Conservation (phyloP, 2,797 vertebrate species). For the Pseudochirops corinnae region DNA sequence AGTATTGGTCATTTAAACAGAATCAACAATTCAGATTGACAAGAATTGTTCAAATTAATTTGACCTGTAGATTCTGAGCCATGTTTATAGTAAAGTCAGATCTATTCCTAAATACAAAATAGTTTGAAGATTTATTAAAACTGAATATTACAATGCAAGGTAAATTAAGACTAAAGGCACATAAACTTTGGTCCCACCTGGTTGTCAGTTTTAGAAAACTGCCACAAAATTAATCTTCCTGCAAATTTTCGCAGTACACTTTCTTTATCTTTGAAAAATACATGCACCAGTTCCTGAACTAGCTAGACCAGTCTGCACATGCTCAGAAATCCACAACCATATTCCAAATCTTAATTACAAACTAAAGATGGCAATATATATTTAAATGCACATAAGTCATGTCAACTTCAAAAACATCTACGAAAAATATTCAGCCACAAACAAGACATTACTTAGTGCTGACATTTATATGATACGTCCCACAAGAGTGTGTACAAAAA, state of each 20-base stretch:
- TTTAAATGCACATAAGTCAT: slow-evolving; percentile 91
- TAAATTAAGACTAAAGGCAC: slow-evolving; percentile 99
- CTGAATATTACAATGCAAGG: slow-evolving; percentile 93
- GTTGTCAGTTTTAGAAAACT: slow-evolving; percentile 92
- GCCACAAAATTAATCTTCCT: slow-evolving; percentile 91
- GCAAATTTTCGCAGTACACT: slow-evolving; percentile 88
- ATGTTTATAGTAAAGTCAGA: slow-evolving; percentile 91
- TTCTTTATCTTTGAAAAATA: slow-evolving; percentile 89
- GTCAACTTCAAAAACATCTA: slow-evolving; percentile 92
- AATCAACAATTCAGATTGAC: slow-evolving; percentile 88
- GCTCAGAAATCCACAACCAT: slow-evolving; percentile 94
- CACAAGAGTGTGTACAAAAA: slow-evolving; percentile 89
- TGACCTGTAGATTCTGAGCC: slow-evolving; percentile 90
- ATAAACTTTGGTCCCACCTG: slow-evolving; percentile 99
- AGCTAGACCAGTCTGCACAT: slow-evolving; percentile 92
- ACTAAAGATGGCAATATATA: slow-evolving; percentile 91
- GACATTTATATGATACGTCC: slow-evolving; percentile 89
- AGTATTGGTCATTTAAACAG: slow-evolving; percentile 90
- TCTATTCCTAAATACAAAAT: slow-evolving; percentile 91
- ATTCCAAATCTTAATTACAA: slow-evolving; percentile 90
- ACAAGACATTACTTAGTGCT: slow-evolving; percentile 92
- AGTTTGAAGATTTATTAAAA: slow-evolving; percentile 92
- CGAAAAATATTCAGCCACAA: slow-evolving; percentile 91
- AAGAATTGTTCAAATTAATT: slow-evolving; percentile 88
- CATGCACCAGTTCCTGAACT: slow-evolving; percentile 93